phyloP scores from a whole-genome alignment of 2,113 vertebrate genomes.

The Narcine bancroftii region DNA sequence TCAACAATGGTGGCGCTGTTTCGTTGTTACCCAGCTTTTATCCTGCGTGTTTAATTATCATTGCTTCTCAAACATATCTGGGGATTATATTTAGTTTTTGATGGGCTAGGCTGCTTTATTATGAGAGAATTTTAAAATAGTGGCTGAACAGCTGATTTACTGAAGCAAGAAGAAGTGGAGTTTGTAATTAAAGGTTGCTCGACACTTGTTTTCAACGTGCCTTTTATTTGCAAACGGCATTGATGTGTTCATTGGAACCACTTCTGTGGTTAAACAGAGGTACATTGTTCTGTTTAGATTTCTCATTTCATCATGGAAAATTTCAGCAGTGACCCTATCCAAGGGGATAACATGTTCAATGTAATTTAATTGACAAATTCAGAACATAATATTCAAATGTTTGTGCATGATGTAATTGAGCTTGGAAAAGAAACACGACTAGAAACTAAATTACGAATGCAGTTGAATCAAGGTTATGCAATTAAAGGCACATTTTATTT shows the following conservation, averaged over 20 bases:
- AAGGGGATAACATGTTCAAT: neutral
- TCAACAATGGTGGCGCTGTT: neutral
- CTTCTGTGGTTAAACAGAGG: neutral
- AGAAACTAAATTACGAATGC: no score
- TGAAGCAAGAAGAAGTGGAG: neutral
- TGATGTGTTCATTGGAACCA: slow-evolving; percentile 20
- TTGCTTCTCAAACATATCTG: neutral
- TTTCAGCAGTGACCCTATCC: neutral
- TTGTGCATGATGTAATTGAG: neutral
- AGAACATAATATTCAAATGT: neutral
- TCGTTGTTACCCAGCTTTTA: neutral
- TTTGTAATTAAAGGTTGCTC: neutral
- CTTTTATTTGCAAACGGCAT: neutral
- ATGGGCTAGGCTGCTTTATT: neutral
- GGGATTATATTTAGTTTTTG: neutral
- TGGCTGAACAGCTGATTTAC: neutral
- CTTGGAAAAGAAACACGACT: neutral
- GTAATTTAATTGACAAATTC: neutral
- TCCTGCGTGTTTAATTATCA: neutral
- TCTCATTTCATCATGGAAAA: slow-evolving; percentile 6
- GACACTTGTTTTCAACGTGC: neutral
- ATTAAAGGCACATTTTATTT: neutral
- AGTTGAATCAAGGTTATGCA: no score
- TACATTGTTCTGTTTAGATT: neutral
- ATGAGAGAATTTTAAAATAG: neutral